phyloP scores from a whole-genome alignment of 2,888 invertebrate genomes.

The Drosophila putrida region DNA sequence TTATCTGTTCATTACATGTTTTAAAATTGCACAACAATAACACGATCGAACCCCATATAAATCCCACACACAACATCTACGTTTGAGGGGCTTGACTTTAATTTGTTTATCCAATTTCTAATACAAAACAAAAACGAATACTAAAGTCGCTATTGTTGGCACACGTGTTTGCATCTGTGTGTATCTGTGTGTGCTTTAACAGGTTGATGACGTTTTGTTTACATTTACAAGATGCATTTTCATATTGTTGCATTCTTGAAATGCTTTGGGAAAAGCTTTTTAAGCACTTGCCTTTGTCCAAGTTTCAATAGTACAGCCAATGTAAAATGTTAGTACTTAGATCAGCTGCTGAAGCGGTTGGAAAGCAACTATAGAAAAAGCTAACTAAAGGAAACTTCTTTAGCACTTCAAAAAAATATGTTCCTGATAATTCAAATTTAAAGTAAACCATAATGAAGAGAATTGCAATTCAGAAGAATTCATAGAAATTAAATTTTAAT shows the following conservation, averaged over 20 bases:
- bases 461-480: too few relatives aligned
- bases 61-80: constrained; percentile 13
- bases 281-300: constrained; percentile 12
- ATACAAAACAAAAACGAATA: constrained; percentile 15
- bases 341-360: constrained; percentile 5
- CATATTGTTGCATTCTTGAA: constrained; percentile 35
- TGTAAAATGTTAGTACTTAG: constrained; percentile 28
- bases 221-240: constrained; percentile 42
- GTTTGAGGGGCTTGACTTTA: constrained; percentile 59
- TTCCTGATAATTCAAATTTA: too few relatives aligned
- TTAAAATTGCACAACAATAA: constrained; percentile 22
- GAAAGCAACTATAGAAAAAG: neutral
- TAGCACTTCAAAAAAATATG: too few relatives aligned
- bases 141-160: neutral
- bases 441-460: too few relatives aligned
- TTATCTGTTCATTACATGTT: constrained; percentile 17
- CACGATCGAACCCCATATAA: constrained; percentile 26
- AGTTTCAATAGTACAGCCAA: constrained; percentile 23
- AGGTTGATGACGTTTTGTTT: constrained; percentile 74
- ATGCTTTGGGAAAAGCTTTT: constrained; percentile 39
- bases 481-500: too few relatives aligned
- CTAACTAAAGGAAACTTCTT: too few relatives aligned
- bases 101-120: constrained; percentile 66
- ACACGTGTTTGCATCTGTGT: constrained; percentile 13
- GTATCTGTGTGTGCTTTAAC: constrained; percentile 25